These are phyloP conservation scores for Dryobates pubescens DNA, from an alignment of 2,797 vertebrate genomes.

Conservation along the genomic window DNA sequence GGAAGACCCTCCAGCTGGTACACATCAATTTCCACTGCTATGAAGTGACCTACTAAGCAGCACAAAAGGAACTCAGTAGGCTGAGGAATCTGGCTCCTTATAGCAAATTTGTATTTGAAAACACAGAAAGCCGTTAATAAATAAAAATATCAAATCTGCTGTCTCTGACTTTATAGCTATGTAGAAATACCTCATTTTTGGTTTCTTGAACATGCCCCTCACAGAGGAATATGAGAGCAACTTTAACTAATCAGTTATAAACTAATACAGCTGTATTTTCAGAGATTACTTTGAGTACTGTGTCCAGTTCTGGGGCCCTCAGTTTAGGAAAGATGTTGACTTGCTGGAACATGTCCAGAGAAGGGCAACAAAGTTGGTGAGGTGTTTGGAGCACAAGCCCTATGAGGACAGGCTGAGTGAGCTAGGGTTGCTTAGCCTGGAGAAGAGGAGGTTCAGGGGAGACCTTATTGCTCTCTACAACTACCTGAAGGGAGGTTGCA, in stretches of 20 bases:
- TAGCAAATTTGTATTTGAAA: neutral
- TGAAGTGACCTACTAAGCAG: constrained; percentile 21
- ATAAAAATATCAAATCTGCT: neutral
- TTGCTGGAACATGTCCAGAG: too few relatives aligned
- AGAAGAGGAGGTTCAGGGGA: too few relatives aligned
- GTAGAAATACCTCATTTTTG: neutral
- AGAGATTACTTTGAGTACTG: neutral
- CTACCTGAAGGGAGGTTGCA: too few relatives aligned
- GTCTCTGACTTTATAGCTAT: neutral
- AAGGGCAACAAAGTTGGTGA: too few relatives aligned
- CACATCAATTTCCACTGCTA: constrained; percentile 29
- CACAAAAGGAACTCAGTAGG: constrained; percentile 22
- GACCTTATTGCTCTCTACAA: too few relatives aligned
- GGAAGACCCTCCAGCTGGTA: constrained; percentile 37
- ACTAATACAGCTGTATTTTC: neutral
- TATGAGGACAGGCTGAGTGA: too few relatives aligned
- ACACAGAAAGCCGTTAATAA: constrained; percentile 1
- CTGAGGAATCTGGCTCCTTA: neutral
- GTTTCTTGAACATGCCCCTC: neutral
- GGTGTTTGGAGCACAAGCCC: too few relatives aligned
- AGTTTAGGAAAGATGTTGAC: too few relatives aligned
- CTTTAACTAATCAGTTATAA: neutral
- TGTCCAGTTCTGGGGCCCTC: too few relatives aligned
- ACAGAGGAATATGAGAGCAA: neutral
- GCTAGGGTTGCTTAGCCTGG: too few relatives aligned